Evolutionary conservation across 2,888 invertebrate genomes (phyloP).

Genomic region (Torymus texanus): DNA sequence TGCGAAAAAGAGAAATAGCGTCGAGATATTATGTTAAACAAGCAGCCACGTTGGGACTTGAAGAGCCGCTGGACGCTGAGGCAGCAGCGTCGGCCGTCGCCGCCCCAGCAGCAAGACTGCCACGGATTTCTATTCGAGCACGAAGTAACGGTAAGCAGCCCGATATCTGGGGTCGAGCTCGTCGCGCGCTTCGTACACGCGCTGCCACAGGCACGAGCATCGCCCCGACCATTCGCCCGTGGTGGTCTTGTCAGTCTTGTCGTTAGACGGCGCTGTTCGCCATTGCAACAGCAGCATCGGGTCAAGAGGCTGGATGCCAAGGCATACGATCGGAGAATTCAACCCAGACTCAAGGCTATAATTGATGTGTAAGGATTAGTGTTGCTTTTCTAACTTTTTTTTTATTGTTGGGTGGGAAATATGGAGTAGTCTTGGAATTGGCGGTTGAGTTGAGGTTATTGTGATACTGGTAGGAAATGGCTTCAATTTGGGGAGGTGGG

Average conservation of each 20-base stretch:
- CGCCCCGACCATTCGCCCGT: slow-evolving; percentile 56
- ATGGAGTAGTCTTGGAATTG: too few relatives aligned
- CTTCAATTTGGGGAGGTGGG: too few relatives aligned
- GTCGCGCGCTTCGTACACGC: slow-evolving; percentile 66
- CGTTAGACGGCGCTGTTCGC: slow-evolving; percentile 57
- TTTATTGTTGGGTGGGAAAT: background rate
- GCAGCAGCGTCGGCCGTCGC: slow-evolving; percentile 41
- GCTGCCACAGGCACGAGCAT: slow-evolving; percentile 56
- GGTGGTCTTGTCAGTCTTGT: slow-evolving; percentile 66
- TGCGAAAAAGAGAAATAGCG: background rate
- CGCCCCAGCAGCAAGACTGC: slow-evolving; percentile 7
- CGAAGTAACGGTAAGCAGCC: slow-evolving; percentile 64
- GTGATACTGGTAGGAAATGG: too few relatives aligned
- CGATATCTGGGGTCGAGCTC: slow-evolving; percentile 62
- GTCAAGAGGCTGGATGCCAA: slow-evolving; percentile 41
- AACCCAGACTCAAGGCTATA: slow-evolving; percentile 18
- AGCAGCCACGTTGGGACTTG: slow-evolving; percentile 59
- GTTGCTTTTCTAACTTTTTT: slow-evolving; percentile 6
- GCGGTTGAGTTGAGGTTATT: too few relatives aligned
- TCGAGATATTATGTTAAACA: slow-evolving; percentile 39
- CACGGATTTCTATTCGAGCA: slow-evolving; percentile 62
- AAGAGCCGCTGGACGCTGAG: slow-evolving; percentile 64
- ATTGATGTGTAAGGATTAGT: slow-evolving; percentile 40
- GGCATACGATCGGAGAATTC: background rate
- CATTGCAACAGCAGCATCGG: background rate